Evolutionary conservation across 2,888 invertebrate species (phyloP).

Genomic region (Xanthia togata): DNA sequence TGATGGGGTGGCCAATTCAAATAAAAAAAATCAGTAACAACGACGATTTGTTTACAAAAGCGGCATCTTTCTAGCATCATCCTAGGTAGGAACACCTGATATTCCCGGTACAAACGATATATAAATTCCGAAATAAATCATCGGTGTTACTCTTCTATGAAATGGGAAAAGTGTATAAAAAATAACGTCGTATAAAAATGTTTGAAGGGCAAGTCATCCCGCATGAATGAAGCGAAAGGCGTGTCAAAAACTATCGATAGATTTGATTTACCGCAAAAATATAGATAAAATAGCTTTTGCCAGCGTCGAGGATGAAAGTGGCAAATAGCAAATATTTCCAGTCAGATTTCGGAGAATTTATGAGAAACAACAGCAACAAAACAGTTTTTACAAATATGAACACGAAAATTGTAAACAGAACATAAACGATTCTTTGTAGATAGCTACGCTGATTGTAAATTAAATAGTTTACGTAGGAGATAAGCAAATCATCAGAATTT

Average conservation of each 20-base stretch:
- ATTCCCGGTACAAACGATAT: background rate
- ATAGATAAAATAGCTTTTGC: slow-evolving; percentile 4
- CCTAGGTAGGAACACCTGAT: background rate
- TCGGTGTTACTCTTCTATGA: slow-evolving; percentile 25
- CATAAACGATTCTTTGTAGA: background rate
- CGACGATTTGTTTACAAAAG: background rate
- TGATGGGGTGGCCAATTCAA: background rate
- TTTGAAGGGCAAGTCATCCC: slow-evolving; percentile 51
- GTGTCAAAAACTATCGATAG: slow-evolving; percentile 56
- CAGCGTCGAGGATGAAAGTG: background rate
- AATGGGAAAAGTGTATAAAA: slow-evolving; percentile 54
- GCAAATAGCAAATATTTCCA: background rate
- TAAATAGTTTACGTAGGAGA: background rate
- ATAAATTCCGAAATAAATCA: slow-evolving; percentile 24
- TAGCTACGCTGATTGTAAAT: background rate
- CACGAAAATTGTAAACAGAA: background rate
- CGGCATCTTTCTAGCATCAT: background rate
- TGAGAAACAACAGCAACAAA: background rate
- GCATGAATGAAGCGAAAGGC: slow-evolving; percentile 53
- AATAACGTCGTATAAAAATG: slow-evolving; percentile 59
- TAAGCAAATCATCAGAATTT: background rate
- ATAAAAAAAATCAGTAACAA: background rate
- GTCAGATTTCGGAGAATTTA: slow-evolving; percentile 3
- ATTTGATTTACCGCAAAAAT: slow-evolving; percentile 26
- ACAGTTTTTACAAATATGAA: background rate